These are phyloP conservation scores for Polietes domitor DNA, from an alignment of 2,888 invertebrate species.

Conservation along the genomic window DNA sequence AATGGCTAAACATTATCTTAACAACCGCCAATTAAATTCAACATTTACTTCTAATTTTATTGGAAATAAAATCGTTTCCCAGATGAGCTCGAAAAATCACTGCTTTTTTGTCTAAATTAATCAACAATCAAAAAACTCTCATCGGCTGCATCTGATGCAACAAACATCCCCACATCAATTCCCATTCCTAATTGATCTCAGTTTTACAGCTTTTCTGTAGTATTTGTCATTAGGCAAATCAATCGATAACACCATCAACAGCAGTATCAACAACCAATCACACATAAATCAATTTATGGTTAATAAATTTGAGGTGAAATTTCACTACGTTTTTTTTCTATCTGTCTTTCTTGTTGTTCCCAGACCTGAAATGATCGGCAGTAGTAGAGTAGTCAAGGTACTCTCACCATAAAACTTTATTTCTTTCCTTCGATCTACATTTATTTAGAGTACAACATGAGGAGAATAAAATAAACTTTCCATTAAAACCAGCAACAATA, in stretches of 20 bases:
- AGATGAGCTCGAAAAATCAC: too few species aligned
- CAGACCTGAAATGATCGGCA: constrained; percentile 22
- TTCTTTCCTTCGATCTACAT: constrained; percentile 43
- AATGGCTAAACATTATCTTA: too few species aligned
- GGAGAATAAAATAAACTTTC: constrained; percentile 44
- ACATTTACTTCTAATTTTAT: too few species aligned
- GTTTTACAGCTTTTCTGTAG: not conserved
- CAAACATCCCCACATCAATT: not conserved
- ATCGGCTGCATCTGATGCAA: too few species aligned
- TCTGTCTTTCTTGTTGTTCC: too few species aligned
- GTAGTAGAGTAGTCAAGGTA: constrained; percentile 13
- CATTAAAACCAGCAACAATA: constrained; percentile 47
- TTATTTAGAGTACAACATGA: not conserved
- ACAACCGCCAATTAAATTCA: too few species aligned
- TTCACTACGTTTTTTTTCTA: constrained; percentile 28
- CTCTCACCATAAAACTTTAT: constrained; percentile 54
- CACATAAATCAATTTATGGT: constrained; percentile 56
- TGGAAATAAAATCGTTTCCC: too few species aligned
- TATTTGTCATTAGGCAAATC: not conserved
- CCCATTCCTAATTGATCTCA: not conserved
- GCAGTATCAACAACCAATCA: not conserved
- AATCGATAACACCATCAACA: not conserved
- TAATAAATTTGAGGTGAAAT: constrained; percentile 44
- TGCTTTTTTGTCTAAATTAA: not conserved
- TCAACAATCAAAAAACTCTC: not conserved